These are phyloP conservation scores for Lydus trimaculatus DNA, from an alignment of 2,888 invertebrate genomes.

Conservation along the genomic window DNA sequence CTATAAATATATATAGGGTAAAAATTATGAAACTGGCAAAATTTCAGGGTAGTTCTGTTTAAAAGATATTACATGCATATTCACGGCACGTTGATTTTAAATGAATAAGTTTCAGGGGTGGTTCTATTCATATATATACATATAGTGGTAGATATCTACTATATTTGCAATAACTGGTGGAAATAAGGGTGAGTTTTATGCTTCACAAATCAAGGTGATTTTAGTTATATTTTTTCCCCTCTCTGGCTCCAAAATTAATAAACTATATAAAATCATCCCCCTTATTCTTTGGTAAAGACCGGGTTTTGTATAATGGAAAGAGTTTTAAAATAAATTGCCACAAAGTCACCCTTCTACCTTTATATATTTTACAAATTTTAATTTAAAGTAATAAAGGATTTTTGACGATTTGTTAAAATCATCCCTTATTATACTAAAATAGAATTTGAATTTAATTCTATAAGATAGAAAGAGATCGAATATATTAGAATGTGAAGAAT, in stretches of 20 bases:
- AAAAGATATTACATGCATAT: slow-evolving; percentile 2
- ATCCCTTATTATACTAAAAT: background rate
- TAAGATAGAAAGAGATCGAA: background rate
- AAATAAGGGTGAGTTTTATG: background rate
- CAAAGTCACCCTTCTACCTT: background rate
- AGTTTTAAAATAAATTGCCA: background rate
- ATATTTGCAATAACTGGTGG: background rate
- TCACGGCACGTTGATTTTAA: slow-evolving; percentile 4
- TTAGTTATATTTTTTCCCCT: too few relatives aligned
- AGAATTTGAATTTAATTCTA: too few relatives aligned
- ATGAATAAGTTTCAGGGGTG: background rate
- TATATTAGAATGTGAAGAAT: background rate
- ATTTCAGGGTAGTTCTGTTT: background rate
- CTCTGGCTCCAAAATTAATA: too few relatives aligned
- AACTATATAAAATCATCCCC: background rate
- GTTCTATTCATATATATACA: background rate
- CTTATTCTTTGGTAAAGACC: background rate
- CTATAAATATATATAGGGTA: background rate
- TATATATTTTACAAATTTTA: background rate
- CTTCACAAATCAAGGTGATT: slow-evolving; percentile 1
- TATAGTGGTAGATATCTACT: background rate
- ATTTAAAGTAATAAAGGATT: background rate
- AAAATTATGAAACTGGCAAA: background rate
- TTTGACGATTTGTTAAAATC: slow-evolving; percentile 1
- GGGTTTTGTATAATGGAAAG: background rate